Base-by-base conservation (phyloP, 2,888 invertebrate species). In the Epinotia ramella region DNA sequence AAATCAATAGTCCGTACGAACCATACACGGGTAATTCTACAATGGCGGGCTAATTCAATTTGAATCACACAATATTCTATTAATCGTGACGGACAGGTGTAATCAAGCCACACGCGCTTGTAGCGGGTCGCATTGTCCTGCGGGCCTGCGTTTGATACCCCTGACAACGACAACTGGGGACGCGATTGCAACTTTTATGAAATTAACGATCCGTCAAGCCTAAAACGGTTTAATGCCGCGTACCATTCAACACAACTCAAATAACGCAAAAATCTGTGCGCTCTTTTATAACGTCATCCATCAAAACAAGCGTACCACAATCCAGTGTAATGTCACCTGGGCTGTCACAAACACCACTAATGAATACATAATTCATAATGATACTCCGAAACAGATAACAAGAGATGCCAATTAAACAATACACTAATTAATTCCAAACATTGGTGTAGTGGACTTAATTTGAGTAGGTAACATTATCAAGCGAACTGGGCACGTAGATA, bases 401-500 rank as follows among this genome's bases (percentile, higher is more conserved):
- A 93, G 93, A 94, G 93, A 94, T 93, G 93, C 93, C 94, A 94
- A 94, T 94, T 94, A 94, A 94, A 94, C 94, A 94, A 94, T 94
- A 93, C 93, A 91, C 92, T 94, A 94, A 94, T 94, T 94, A 94
- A 94, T 94, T 93, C 93, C 94, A 94, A 94, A 94, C 94, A 94
- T 92, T 91, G 93, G 89, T 93, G 92, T 93, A 93, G 91, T 94
- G 94, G 93, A 93, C 93, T 93, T 94, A 94, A 94, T 93, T 94
- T 93, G 92, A 91, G 90, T 86, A 87, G 86, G 86, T 84, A 88
- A 86, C 86, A 88, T 88, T 88, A 90, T 88, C 87, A 88, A 87
- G 85, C 88, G 84, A 82, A 81, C 86, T 81, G 73, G 79, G 78
- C 80, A 80, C 74, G 80, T 79, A 85, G 80, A 76, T 64, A 77